Evolutionary conservation across 2,888 invertebrate genomes (phyloP).

Genomic region (Lasioglossum marginatum): DNA sequence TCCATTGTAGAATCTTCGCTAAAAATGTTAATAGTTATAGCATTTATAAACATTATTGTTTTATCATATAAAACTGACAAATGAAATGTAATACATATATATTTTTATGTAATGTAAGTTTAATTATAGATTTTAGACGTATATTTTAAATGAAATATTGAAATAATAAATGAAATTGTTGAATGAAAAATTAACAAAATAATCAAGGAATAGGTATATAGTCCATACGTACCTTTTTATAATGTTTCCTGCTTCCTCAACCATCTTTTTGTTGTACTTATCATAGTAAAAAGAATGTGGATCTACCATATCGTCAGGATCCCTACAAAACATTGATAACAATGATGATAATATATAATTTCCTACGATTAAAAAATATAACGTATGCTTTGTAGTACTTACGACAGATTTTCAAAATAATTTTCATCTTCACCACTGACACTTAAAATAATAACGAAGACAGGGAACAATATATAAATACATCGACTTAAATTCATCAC

Average conservation of each 20-base stretch:
- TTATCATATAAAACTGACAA: not conserved
- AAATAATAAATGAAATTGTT: not conserved
- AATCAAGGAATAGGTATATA: no score
- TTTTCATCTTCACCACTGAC: conserved; percentile 33
- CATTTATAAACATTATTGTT: not conserved
- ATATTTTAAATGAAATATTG: not conserved
- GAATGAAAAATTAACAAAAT: not conserved
- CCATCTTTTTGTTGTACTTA: conserved; percentile 56
- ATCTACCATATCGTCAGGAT: conserved; percentile 58
- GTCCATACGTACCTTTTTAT: conserved; percentile 18
- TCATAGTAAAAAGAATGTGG: conserved; percentile 75
- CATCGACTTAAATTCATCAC: conserved; percentile 16
- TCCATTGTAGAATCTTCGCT: not conserved
- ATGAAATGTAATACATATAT: not conserved
- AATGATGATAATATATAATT: not conserved
- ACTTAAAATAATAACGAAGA: not conserved
- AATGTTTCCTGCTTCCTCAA: not conserved
- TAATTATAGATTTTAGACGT: not conserved
- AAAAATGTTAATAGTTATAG: not conserved
- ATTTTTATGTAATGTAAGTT: not conserved
- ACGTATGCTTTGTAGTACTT: conserved; percentile 1
- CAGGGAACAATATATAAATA: conserved; percentile 9
- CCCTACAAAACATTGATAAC: conserved; percentile 32
- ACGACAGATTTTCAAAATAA: conserved; percentile 41
- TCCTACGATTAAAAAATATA: not conserved